Evolutionary conservation across 1,140 invertebrate genomes (phyloP), one percentile per base, ranked within the genome.

Genomic region (Helicoverpa armigera): DNA sequence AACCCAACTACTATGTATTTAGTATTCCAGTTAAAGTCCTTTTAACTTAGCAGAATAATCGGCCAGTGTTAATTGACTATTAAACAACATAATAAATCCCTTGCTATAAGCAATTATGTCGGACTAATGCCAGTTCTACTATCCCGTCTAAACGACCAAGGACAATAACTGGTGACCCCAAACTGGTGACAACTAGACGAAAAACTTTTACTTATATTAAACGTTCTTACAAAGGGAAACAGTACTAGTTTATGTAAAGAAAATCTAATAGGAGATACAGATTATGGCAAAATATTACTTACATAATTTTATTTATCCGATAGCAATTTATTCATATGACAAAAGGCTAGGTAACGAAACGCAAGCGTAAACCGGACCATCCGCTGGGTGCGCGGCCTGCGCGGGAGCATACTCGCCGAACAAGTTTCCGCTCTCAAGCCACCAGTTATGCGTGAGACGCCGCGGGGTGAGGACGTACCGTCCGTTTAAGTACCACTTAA

Each of bases 271-370:
- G n/a, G 10, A 48, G 16, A 43, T 14, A 77, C 75, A 79, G 77
- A 69, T 83, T 79, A 76, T 65, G n/a, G 16, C 48, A 53, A 73
- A 43, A 78, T 75, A 86, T 91, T 88, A 88, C 85, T 91, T 89
- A 88, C 85, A 90, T 90, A 91, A 91, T 91, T 89, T 88, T 86
- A 85, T 86, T 90, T 88, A 91, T 85, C 86, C 77, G 82, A 84
- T 84, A 85, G 80, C 79, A 82, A 88, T 87, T 87, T 88, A 90
- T 86, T 85, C 85, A 83, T 91, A 91, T 92, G 90, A 92, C 90
- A 93, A 93, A 91, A 91, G 89, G 85, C 87, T 83, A 88, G 88
- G 89, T 85, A 86, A 86, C 88, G 86, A 91, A 90, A 90, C 86
- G 85, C 85, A 83, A 77, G 60, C 75, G 60, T 83, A 89, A 92